Base-by-base conservation (phyloP, 2,888 invertebrate species). In the Eupithecia centaureata region DNA sequence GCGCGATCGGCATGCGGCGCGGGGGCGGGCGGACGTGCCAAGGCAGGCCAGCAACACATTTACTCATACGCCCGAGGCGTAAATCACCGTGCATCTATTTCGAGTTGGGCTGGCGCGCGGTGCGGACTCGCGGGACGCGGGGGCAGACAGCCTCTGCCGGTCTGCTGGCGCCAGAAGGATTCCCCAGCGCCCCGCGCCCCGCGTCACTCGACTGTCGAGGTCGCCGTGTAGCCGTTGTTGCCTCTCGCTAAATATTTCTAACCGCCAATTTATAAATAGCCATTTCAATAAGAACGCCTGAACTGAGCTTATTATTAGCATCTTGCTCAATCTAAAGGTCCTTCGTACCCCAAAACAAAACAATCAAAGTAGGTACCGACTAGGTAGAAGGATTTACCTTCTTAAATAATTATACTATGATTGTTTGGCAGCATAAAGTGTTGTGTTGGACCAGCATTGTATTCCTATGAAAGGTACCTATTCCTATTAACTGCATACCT, bases 81-180 rank as follows among this genome's bases (percentile, higher is more conserved):
- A 92, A 92, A 92, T 92, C 92, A 91, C 91, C 88, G 91, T 90
- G 90, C 90, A 87, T 92, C 92, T 92, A 91, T 92, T 91, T 92
- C 84, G 90, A 91, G 91, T 87, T 88, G 90, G 54, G 86, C 78
- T 82, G 85, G 84, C 77, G 85, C 83, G 86, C 83, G 86, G 82
- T 80, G 84, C 81, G 82, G 81, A 65, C 67, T 51, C 74, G 70
- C 70, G 79, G 78, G 77, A 80, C 78, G 88, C 82, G 88, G 87
- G 87, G 88, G 88, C 86, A 90, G 92, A 91, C 91, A 84, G 56
- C 86, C 86, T 88, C 82, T 91, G 92, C 86, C 93, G 90, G 92
- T 92, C 94, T 93, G 66, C 66, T 61, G 62, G 94, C 94, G 94
- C 93, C 94, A 93, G 90, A 91, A 92, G 93, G 93, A 93, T 93